A percentile compares a stretch with the other conserved stretches of the same genome.
Evolutionary conservation across 2,888 invertebrate genomes (phyloP).

Genomic region (Eilema depressum): DNA sequence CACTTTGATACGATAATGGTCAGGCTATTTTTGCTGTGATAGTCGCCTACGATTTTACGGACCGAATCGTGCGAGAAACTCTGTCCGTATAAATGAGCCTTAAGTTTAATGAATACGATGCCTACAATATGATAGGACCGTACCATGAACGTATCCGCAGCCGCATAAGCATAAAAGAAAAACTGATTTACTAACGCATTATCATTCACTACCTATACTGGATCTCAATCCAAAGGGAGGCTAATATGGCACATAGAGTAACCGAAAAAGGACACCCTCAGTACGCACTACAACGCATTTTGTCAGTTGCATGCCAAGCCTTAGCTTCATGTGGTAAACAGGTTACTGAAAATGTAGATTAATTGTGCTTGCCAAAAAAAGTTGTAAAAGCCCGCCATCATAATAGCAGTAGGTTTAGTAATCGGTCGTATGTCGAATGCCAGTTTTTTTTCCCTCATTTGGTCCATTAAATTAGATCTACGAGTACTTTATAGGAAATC

Average conservation of each 20-base stretch:
- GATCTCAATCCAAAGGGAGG: background rate
- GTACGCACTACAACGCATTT: background rate
- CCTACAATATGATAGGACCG: conserved; percentile 3
- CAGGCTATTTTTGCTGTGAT: no score
- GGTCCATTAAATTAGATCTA: background rate
- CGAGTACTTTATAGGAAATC: background rate
- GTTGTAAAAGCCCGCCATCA: background rate
- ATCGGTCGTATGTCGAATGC: background rate
- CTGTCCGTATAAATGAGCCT: no score
- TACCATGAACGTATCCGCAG: conserved; percentile 17
- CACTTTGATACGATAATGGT: no score
- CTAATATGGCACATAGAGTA: background rate
- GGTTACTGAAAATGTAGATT: background rate
- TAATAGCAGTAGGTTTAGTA: background rate
- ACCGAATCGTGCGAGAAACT: no score
- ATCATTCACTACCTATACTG: background rate
- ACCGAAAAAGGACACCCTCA: background rate
- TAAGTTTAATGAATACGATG: background rate
- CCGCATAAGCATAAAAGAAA: conserved; percentile 7
- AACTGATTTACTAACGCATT: background rate
- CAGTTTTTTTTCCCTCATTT: background rate
- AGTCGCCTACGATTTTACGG: no score
- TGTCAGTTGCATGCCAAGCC: background rate
- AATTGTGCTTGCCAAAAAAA: background rate
- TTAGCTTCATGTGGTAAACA: background rate